A percentile compares a stretch with the other conserved stretches of the same genome.
phyloP scores from a whole-genome alignment of 1,140 invertebrate species.

The Pseudachorutes palmiensis region DNA sequence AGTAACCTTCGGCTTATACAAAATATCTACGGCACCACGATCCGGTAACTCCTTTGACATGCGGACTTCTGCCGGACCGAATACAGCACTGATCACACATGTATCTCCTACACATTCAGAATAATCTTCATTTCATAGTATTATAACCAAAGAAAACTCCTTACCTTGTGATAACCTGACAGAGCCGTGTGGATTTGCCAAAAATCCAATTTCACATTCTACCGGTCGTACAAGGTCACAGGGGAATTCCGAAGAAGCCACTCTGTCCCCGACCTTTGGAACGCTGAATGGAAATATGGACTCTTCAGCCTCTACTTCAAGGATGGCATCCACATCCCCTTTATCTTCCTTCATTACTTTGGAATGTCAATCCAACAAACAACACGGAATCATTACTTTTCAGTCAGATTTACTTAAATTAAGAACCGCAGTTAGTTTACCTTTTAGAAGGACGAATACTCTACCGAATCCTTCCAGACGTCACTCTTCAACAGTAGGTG shows the following conservation, averaged over 20 bases:
- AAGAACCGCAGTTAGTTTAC: too few species aligned
- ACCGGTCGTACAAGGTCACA: constrained; percentile 26
- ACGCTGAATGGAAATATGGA: background rate
- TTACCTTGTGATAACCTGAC: constrained; percentile 32
- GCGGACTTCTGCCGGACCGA: constrained; percentile 31
- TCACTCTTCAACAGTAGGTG: too few species aligned
- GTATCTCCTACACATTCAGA: constrained; percentile 24
- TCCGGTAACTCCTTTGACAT: constrained; percentile 35
- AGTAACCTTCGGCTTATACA: constrained; percentile 35
- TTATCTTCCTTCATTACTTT: too few species aligned
- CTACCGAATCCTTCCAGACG: too few species aligned
- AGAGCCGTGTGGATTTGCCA: constrained; percentile 32
- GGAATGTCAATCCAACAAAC: too few species aligned
- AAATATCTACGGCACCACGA: constrained; percentile 30
- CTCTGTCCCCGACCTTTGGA: background rate
- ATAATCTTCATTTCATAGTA: constrained; percentile 12
- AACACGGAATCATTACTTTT: too few species aligned
- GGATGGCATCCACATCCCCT: too few species aligned
- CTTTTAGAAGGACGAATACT: too few species aligned
- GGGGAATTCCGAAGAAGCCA: background rate
- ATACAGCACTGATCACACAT: constrained; percentile 27
- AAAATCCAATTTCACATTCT: constrained; percentile 9
- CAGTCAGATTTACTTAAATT: too few species aligned
- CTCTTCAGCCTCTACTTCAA: too few species aligned
- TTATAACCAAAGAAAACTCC: background rate